Evolutionary conservation across 2,113 vertebrate genomes (phyloP), one percentile per base, ranked within the genome.

Genomic region (Sceloporus tristichus): DNA sequence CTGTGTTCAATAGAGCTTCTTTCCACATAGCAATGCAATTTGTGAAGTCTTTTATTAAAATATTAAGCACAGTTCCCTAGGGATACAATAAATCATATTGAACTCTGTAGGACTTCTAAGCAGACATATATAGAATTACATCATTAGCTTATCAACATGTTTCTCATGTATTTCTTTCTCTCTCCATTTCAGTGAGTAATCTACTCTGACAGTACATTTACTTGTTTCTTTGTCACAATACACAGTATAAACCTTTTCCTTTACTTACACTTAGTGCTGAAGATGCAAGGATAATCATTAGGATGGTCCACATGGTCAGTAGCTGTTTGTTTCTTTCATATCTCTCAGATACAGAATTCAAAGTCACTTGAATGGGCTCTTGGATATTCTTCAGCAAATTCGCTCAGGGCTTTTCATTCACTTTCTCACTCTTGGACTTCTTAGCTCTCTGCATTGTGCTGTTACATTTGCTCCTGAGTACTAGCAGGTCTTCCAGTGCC

Each of bases 291-390:
- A 91, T 38, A 85, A 90, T 93, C 68, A 91, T 80, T 77, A 84
- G 87, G 79, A 92, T 82, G 42, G 83, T 89, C 95, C 94, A 92
- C 94, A 96, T 96, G 42, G 89, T 95, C 74, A 91, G 40, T 62
- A 34, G 70, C 84, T 73, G 78, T 66, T 56, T 84, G 42, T 91
- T 88, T 90, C 86, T 74, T 92, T 92, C 92, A 94, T 90, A 25
- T 74, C 56, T 70, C 89, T 93, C 0, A 0, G 0, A 9, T 65
- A 85, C 34, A 85, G 84, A 53, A 92, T 87, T 80, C 16, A 0
- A 1, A 54, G 66, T 76, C 87, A 27, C 38, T 65, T 82, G 79
- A 62, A 14, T 38, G 40, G 27, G 42, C 79, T 86, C 53, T 11
- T 84, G n/a, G 21, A 29, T 74, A 89, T 84, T 82, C 78, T 84